A percentile compares a stretch with the other conserved stretches of the same genome.
Evolutionary conservation across 1,140 invertebrate genomes (phyloP).

Genomic region (Drosophila pallidifrons): DNA sequence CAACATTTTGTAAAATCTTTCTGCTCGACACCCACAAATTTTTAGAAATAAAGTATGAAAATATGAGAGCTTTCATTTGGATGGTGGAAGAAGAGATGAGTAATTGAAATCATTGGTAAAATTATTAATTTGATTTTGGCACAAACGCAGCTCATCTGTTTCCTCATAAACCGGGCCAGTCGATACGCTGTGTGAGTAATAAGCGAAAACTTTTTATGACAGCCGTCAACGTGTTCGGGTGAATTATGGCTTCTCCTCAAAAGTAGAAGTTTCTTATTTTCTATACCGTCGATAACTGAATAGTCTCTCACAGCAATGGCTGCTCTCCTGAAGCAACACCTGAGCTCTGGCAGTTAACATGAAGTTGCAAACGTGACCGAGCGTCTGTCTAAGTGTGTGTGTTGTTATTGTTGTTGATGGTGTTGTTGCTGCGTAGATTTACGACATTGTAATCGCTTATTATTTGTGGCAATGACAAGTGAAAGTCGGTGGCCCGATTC

Average conservation of each 20-base stretch:
- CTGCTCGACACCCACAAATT: too few species aligned
- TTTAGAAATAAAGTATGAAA: background rate
- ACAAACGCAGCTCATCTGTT: background rate
- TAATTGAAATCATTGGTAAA: constrained; percentile 58
- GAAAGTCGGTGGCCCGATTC: constrained; percentile 15
- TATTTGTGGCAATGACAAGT: constrained; percentile 42
- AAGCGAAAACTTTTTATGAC: constrained; percentile 68
- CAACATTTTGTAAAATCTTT: too few species aligned
- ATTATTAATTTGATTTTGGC: constrained; percentile 73
- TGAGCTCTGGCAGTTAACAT: constrained; percentile 33
- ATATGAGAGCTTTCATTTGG: background rate
- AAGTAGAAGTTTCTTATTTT: constrained; percentile 26
- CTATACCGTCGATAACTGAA: constrained; percentile 30
- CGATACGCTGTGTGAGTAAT: constrained; percentile 57
- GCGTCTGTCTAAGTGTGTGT: too few species aligned
- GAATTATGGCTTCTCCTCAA: constrained; percentile 51
- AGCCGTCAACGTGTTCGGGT: constrained; percentile 34
- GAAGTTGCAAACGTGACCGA: constrained; percentile 43
- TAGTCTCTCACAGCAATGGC: constrained; percentile 17
- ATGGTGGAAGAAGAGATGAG: constrained; percentile 13
- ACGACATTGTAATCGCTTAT: constrained; percentile 49
- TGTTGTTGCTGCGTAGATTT: constrained; percentile 24
- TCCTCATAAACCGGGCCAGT: background rate
- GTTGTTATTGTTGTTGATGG: too few species aligned
- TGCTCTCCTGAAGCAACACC: constrained; percentile 37